Percentiles rank a stretch among this genome's conserved stretches.
Conservation (phyloP, 2,113 vertebrate genomes). For the Theropithecus gelada region DNA sequence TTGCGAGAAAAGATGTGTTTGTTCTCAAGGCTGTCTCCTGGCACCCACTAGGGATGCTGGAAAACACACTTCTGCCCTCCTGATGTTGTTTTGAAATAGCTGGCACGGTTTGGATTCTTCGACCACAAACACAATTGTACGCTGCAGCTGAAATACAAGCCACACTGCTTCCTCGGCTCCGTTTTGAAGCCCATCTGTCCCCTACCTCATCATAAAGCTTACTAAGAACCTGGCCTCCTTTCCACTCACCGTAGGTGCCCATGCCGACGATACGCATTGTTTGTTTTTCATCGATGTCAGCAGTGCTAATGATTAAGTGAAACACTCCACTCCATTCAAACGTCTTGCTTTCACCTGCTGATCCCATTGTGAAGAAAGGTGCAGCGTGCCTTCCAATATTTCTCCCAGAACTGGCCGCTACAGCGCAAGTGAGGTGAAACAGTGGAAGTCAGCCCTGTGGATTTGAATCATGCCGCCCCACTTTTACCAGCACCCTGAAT, state of each 20-base stretch:
- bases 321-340: slow-evolving; percentile 41
- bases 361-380: neutral
- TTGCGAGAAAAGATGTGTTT: neutral
- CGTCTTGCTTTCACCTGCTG: neutral
- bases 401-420: neutral
- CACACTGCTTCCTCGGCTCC: neutral
- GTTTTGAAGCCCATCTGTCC: neutral
- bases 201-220: neutral
- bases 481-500: neutral
- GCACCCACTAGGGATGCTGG: neutral
- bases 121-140: neutral
- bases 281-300: slow-evolving; percentile 60
- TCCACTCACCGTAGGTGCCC: neutral
- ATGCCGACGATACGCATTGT: rapidly evolving
- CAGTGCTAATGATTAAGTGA: slow-evolving; percentile 70
- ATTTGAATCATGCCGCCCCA: neutral
- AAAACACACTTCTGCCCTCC: neutral
- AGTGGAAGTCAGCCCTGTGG: neutral
- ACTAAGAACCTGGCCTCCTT: neutral
- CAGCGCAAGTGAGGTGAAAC: neutral
- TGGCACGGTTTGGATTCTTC: neutral
- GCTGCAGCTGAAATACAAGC: neutral
- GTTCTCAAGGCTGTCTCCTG: neutral
- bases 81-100: slow-evolving; percentile 8
- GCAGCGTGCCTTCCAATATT: neutral